Evolutionary conservation across 2,888 invertebrate genomes (phyloP), one percentile per base, ranked within the genome.

Genomic region (Eubasilissa splendida): DNA sequence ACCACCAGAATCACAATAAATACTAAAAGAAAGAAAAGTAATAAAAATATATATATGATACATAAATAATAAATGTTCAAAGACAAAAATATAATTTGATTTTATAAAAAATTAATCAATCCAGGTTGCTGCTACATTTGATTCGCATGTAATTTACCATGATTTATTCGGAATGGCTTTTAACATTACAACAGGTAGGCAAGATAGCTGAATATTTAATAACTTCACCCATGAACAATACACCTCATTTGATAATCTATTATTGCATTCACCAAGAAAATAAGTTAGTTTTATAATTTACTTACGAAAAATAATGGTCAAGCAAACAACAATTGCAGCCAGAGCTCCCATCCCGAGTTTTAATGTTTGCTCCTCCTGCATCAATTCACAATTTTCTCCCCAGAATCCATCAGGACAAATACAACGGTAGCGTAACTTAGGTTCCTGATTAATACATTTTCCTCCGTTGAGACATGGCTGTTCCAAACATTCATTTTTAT

Each of bases 1-100:
- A 98, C 96, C 88, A 99, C 97, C 90, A 99, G 97, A 84, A 98
- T 96, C 88, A 99, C 90, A 84, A 98, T 97, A 87, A 99, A 90
- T 88, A 98, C 98, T 98, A 91, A 79, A 87, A 86, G 86, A 42
- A 68, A 76, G 52, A 76, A 60, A 33, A 71, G 31, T 54, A 71
- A 54, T 71, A 14, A 10, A 58, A 2, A n/a, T 58, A 4, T 22
- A 22, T 22, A 22, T 22, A 22, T 22, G 22, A 22, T 22, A 22
- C 22, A 22, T 22, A 22, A 22, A 22, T 22, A 22, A 22, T 22
- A 22, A 22, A 22, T 22, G 22, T 22, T 22, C 22, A 22, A 22
- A 22, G 22, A 22, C 22, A 22, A 22, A 22, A 1, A 22, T 22
- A 22, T 22, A 22, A 22, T 22, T 22, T 22, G 0, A 22, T 22